phyloP scores from a whole-genome alignment of 1,140 invertebrate genomes.

The Brachionus manjavacas region DNA sequence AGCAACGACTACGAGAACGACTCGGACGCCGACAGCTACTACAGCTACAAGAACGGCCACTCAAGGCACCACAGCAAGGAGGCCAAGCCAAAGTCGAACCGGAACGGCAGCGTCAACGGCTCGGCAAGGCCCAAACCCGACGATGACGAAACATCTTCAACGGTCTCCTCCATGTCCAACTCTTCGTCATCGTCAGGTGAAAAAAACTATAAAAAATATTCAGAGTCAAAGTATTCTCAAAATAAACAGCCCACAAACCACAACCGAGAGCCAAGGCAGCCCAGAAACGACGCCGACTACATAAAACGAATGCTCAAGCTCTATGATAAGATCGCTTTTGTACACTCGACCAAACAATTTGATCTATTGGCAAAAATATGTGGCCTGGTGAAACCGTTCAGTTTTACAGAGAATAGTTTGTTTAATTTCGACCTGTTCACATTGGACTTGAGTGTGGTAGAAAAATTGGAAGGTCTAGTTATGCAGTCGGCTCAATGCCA shows the following conservation, averaged over 20 bases:
- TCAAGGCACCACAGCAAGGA: neutral
- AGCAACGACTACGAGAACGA: constrained; percentile 31
- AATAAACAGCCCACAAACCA: constrained; percentile 15
- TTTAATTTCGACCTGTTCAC: constrained; percentile 38
- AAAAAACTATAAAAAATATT: constrained; percentile 33
- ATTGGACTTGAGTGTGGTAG: neutral
- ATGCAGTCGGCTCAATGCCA: neutral
- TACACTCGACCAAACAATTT: constrained; percentile 1
- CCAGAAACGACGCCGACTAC: neutral
- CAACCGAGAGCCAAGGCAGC: neutral
- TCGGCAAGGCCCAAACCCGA: neutral
- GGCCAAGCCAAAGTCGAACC: neutral
- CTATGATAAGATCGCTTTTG: constrained; percentile 9
- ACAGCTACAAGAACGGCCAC: constrained; percentile 8
- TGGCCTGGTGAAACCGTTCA: neutral
- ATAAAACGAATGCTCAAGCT: constrained; percentile 26
- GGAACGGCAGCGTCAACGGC: neutral
- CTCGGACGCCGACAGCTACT: neutral
- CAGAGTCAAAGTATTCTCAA: neutral
- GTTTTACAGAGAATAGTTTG: constrained; percentile 20
- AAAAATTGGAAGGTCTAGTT: constrained; percentile 23
- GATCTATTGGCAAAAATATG: constrained; percentile 31
- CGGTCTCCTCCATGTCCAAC: neutral
- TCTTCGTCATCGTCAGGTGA: neutral
- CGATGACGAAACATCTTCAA: constrained; percentile 14